Conservation (phyloP, 2,797 vertebrate genomes). For the Neosalanx taihuensis region DNA sequence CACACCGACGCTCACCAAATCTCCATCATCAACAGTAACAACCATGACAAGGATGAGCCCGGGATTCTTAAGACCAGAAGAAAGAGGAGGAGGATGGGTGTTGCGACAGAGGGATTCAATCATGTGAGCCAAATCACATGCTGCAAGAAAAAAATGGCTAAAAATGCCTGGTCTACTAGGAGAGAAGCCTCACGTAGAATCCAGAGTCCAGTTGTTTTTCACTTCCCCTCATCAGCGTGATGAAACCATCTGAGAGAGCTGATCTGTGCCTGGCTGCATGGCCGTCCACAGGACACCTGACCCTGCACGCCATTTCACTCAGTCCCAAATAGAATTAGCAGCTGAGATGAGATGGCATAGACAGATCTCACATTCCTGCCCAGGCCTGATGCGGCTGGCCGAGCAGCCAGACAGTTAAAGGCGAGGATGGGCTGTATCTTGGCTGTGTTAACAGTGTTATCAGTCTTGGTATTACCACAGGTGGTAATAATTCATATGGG, state of each 20-base stretch:
- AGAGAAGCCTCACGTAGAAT: not conserved
- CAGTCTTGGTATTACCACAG: slow-evolving; percentile 28
- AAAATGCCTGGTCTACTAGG: too few relatives aligned
- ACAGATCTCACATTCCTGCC: slow-evolving; percentile 16
- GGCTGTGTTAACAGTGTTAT: slow-evolving; percentile 35
- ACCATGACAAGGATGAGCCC: not conserved
- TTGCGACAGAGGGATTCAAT: slow-evolving; percentile 9
- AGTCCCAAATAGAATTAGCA: slow-evolving; percentile 44
- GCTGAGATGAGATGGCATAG: slow-evolving; percentile 31
- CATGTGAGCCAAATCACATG: slow-evolving; percentile 13
- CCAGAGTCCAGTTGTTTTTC: not conserved
- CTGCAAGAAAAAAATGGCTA: slow-evolving; percentile 1
- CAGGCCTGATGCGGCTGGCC: slow-evolving; percentile 34
- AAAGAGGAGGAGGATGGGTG: slow-evolving; percentile 35
- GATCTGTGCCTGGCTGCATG: not conserved
- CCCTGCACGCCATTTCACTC: slow-evolving; percentile 31
- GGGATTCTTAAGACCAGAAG: slow-evolving; percentile 5
- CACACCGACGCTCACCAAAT: slow-evolving; percentile 45
- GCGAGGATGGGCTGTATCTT: slow-evolving; percentile 1
- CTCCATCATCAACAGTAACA: slow-evolving; percentile 41
- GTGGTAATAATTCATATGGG: slow-evolving; percentile 20
- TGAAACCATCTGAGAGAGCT: too few relatives aligned
- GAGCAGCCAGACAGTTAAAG: slow-evolving; percentile 23
- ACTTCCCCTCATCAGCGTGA: too few relatives aligned
- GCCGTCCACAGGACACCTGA: slow-evolving; percentile 15